Evolutionary conservation across 1,140 invertebrate species (phyloP).

Genomic region (Caenorhabditis brenneri): DNA sequence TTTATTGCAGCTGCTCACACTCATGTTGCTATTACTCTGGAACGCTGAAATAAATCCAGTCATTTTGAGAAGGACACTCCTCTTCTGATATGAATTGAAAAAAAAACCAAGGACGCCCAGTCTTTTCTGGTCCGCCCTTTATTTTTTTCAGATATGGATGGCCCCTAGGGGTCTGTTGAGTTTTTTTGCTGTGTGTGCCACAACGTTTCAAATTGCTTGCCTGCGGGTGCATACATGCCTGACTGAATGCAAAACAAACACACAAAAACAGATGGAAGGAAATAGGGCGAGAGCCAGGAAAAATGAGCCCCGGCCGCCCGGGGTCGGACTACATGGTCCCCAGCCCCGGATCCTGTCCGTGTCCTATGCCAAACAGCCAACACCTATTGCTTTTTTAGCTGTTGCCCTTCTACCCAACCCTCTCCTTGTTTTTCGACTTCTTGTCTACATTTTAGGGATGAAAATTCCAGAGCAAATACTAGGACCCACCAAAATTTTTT

Average conservation of each 20-base stretch:
- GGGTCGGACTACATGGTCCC: conserved; percentile 34
- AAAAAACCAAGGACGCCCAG: not conserved
- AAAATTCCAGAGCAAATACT: not conserved
- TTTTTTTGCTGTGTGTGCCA: conserved; percentile 34
- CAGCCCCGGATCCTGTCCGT: conserved; percentile 2
- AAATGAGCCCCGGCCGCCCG: conserved; percentile 23
- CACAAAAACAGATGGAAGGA: conserved; percentile 42
- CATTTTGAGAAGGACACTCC: not conserved
- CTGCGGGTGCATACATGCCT: conserved; percentile 42
- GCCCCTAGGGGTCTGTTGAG: conserved; percentile 28
- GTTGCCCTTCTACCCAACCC: too few relatives aligned
- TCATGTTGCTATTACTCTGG: not conserved
- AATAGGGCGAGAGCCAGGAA: conserved; percentile 33
- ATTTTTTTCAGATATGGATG: conserved; percentile 38
- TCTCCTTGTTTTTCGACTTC: not conserved
- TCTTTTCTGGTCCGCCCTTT: conserved; percentile 16
- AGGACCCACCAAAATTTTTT: not conserved
- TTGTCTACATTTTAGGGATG: not conserved
- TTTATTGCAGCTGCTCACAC: conserved; percentile 20
- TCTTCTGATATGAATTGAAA: conserved; percentile 4
- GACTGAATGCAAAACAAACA: conserved; percentile 43
- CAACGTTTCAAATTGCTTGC: conserved; percentile 43
- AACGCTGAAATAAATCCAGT: not conserved
- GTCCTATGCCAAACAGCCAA: not conserved
- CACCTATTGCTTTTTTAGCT: not conserved